Base-by-base conservation (phyloP, 2,797 vertebrate species). In the Masticophis lateralis region DNA sequence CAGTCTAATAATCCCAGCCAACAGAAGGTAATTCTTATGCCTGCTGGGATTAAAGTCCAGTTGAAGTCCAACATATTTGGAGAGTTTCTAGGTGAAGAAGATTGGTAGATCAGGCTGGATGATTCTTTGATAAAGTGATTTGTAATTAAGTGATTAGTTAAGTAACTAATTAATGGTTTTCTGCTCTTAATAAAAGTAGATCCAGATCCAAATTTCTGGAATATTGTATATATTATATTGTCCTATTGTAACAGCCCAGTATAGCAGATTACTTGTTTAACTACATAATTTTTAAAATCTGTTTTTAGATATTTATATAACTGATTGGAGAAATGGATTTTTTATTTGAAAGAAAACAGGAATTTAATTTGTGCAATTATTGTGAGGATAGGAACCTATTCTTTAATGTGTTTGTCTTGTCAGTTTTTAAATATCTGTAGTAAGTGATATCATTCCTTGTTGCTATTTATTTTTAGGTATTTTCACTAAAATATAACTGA, bases 261-360 rank as follows among this genome's bases (percentile, higher is more conserved):
- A 53, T 6, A 32, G 4, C 2, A 91, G 16, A 61, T 1, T 47
- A 32, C n/a, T 37, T 93, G 56, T 22, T 93, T 94, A 53, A 95
- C 94, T 61, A 47, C 43, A 83, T 63, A 37, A 69, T 95, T 93
- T 95, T 53, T 91, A 60, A 32, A 69, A 43, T 20, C 18, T 27
- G 13, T 94, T 87, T 94, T n/a, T 91, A 28, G 90, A 86, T 1
- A 13, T 87, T 27, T 51, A 5, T 94, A 18, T 53, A 51, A 59
- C 91, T 61, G 5, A 11, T 79, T 66, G 66, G 37, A 92, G 89
- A 91, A 56, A n/a, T 95, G 93, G 91, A 55, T 37, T 94, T 89
- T 28, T 27, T 94, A 95, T 91, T 92, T 95, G 94, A 91, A 95
- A 92, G 91, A 93, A 96, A 89, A 96, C 92, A 60, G 93, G 60